phyloP scores from a whole-genome alignment of 2,888 invertebrate genomes.

The Parapristionchus giblindavisi region DNA sequence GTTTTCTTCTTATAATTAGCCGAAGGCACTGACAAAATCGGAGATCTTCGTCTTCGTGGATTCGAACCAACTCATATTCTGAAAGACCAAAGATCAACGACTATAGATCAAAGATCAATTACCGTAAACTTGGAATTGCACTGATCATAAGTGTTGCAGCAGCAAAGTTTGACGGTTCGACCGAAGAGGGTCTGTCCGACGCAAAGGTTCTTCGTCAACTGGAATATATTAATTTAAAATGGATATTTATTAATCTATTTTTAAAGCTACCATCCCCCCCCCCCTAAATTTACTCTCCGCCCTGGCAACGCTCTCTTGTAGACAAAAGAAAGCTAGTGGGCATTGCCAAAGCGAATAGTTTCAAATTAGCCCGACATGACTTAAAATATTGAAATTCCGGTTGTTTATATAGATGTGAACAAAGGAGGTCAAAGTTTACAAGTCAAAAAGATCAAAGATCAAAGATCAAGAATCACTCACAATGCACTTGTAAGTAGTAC shows the following conservation, averaged over 20 bases:
- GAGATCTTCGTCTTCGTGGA: conserved; percentile 36
- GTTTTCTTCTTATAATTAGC: no score
- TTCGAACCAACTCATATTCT: conserved; percentile 39
- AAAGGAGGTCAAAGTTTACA: no score
- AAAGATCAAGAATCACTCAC: not conserved
- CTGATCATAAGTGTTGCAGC: conserved; percentile 33
- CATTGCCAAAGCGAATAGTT: no score
- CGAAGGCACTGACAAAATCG: conserved; percentile 32
- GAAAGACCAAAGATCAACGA: not conserved
- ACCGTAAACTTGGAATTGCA: conserved; percentile 39
- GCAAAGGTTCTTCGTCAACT: conserved; percentile 40
- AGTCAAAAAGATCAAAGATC: not conserved
- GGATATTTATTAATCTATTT: no score
- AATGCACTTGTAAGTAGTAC: conserved; percentile 34
- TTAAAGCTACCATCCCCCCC: no score
- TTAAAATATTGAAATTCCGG: no score
- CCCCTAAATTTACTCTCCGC: no score
- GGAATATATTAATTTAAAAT: no score
- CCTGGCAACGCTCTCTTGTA: no score
- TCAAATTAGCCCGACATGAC: no score
- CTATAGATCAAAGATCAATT: not conserved
- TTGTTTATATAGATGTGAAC: no score
- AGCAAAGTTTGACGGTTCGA: conserved; percentile 27
- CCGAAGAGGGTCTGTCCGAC: conserved; percentile 32
- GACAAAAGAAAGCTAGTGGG: no score